Evolutionary conservation across 2,888 invertebrate species (phyloP).

Genomic region (Glyphotaelius pellucidus): DNA sequence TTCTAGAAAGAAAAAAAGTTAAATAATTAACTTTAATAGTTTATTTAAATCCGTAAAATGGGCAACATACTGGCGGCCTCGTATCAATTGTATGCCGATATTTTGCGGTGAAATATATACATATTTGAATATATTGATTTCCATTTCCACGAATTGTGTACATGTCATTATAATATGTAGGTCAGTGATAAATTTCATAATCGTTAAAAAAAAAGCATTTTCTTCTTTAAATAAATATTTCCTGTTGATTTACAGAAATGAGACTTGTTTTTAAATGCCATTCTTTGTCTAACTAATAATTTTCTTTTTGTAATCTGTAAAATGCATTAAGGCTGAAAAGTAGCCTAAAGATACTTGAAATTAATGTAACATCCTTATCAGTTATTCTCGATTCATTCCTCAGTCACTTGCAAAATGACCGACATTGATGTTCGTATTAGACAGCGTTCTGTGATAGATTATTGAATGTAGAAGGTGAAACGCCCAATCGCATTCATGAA

Average conservation of each 20-base stretch:
- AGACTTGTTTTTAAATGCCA: neutral
- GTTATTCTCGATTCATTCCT: no score
- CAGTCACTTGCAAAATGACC: no score
- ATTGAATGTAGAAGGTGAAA: no score
- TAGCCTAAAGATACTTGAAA: no score
- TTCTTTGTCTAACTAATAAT: neutral
- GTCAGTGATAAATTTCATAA: neutral
- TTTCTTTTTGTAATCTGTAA: no score
- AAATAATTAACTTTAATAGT: neutral
- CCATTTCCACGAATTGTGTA: neutral
- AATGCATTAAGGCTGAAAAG: no score
- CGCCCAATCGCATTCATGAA: no score
- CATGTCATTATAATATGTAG: neutral
- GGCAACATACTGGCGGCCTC: neutral
- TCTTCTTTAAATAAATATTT: neutral
- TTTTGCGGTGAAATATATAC: neutral
- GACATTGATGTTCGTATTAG: no score
- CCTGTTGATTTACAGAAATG: neutral
- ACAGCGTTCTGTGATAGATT: no score
- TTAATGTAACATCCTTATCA: no score
- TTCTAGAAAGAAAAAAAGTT: conserved; percentile 45
- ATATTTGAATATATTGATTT: neutral
- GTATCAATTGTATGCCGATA: neutral
- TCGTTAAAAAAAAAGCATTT: neutral
- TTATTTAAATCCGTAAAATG: no score